Percentiles rank a stretch among this genome's conserved stretches.
Conservation (phyloP, 30 jellyfish, hydroid and myxozoan genomes). For the Pseudorhiza aurosa region DNA sequence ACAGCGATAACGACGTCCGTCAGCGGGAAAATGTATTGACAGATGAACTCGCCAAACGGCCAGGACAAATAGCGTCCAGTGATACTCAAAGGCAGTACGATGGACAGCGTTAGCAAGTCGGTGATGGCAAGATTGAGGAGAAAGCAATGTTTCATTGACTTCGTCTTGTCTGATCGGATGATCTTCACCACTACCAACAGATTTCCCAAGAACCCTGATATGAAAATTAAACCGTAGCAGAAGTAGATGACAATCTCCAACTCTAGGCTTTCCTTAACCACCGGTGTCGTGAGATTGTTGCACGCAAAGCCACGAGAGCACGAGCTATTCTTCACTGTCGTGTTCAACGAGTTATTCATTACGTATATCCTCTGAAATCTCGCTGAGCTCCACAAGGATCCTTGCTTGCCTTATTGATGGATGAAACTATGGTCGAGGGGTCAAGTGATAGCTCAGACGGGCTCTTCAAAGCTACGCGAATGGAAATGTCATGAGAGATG, state of each 20-base stretch:
- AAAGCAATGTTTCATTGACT: conserved; percentile 74
- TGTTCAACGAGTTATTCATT: not conserved
- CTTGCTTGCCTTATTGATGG: not conserved
- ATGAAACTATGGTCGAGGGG: no score
- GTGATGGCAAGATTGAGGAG: conserved; percentile 84
- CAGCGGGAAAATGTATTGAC: conserved; percentile 78
- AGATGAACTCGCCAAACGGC: conserved; percentile 92
- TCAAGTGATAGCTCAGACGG: no score
- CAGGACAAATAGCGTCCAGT: conserved; percentile 57
- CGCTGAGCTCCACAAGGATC: not conserved
- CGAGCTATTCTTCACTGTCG: no score
- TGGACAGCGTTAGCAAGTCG: conserved; percentile 58
- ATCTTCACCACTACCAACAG: conserved; percentile 65
- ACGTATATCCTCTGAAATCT: not conserved
- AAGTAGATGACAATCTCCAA: conserved; percentile 6
- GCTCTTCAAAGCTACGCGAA: no score
- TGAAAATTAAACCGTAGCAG: conserved; percentile 50
- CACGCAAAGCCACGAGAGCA: not conserved
- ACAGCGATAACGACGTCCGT: conserved; percentile 84
- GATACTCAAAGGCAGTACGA: conserved; percentile 60
- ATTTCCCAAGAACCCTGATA: conserved; percentile 82
- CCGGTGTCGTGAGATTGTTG: not conserved
- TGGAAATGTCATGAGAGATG: no score
- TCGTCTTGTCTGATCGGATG: conserved; percentile 56
- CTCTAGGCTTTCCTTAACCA: not conserved